These are phyloP conservation scores for Campoletis sonorensis DNA, from an alignment of 1,140 invertebrate genomes.

Conservation along the genomic window DNA sequence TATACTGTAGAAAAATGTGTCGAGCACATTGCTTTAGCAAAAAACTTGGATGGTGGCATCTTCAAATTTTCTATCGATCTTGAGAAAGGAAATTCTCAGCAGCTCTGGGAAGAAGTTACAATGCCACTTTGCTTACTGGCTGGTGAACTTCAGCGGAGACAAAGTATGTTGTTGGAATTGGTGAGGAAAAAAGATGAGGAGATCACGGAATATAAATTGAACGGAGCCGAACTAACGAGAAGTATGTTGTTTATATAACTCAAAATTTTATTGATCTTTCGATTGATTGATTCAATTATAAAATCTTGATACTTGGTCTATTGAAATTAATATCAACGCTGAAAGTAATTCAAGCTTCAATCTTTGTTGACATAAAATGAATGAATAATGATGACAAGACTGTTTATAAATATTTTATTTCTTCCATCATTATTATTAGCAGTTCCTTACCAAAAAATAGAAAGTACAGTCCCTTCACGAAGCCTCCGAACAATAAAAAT, in stretches of 20 bases:
- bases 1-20: conserved; percentile 49
- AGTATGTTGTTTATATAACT: conserved; percentile 53
- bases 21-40: conserved; percentile 59
- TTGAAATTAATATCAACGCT: too few species aligned
- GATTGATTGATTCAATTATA: not conserved
- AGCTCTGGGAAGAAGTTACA: conserved; percentile 65
- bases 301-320: not conserved
- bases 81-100: conserved; percentile 54
- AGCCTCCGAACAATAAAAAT: not conserved
- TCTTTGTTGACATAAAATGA: too few species aligned
- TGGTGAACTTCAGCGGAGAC: conserved; percentile 57
- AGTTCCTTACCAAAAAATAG: too few species aligned
- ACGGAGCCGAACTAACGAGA: conserved; percentile 66
- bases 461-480: not conserved
- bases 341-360: too few species aligned
- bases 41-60: conserved; percentile 56
- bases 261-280: too few species aligned
- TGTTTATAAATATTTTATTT: too few species aligned
- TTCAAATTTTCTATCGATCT: conserved; percentile 68
- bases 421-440: too few species aligned
- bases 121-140: conserved; percentile 61
- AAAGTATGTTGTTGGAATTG: conserved; percentile 61
- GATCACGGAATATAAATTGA: conserved; percentile 70
- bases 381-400: too few species aligned
- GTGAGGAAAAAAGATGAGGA: conserved; percentile 69